Percentiles rank a stretch among this genome's conserved stretches.
Evolutionary conservation across 2,113 vertebrate genomes (phyloP).

Genomic region (Rhodinocichla rosea): DNA sequence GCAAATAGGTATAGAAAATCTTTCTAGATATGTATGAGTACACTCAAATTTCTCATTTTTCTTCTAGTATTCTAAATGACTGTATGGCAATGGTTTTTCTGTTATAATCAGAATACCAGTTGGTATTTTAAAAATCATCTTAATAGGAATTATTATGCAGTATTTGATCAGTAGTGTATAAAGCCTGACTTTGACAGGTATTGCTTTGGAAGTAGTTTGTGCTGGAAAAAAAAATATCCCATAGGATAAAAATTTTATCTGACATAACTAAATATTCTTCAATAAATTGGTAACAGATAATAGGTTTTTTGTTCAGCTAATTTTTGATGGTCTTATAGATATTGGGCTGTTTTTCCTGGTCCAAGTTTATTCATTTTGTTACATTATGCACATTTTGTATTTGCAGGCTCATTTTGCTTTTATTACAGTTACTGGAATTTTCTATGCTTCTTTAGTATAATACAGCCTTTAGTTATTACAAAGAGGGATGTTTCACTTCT

Average conservation of each 20-base stretch:
- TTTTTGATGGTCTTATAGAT: not conserved
- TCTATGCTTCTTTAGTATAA: not conserved
- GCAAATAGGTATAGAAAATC: not conserved
- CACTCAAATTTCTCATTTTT: not conserved
- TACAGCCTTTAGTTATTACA: not conserved
- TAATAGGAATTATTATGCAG: not conserved
- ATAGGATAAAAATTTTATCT: not conserved
- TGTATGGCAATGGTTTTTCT: not conserved
- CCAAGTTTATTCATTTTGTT: not conserved
- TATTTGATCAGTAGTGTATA: not conserved
- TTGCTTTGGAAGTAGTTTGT: not conserved
- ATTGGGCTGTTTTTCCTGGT: not conserved
- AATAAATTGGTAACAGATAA: not conserved
- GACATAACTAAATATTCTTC: not conserved
- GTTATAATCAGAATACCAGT: not conserved
- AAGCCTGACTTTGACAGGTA: not conserved
- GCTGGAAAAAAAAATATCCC: not conserved
- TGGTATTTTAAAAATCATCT: not conserved
- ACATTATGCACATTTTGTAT: not conserved
- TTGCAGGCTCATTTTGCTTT: not conserved
- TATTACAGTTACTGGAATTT: not conserved
- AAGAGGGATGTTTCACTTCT: not conserved
- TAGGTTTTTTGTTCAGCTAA: not conserved
- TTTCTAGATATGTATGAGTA: not conserved
- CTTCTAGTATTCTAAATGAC: not conserved